Evolutionary conservation across 2,797 vertebrate genomes (phyloP).

Genomic region (Apodemus agrarius): DNA sequence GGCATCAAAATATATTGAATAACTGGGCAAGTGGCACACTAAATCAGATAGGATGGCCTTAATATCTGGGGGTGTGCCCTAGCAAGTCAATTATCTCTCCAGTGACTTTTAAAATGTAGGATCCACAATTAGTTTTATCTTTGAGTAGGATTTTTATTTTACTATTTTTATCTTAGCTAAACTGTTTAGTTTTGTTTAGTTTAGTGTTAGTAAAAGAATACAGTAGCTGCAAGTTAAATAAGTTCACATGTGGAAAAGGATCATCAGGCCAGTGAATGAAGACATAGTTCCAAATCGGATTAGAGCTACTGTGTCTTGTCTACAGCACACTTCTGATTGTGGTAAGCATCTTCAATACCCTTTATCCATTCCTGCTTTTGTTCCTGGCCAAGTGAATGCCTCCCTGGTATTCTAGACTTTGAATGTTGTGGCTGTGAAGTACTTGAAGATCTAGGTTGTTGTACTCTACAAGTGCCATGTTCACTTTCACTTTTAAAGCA

Average conservation of each 20-base stretch:
- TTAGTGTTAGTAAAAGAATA: not conserved
- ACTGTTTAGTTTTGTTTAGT: not conserved
- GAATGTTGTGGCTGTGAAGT: not conserved
- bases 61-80: accelerated
- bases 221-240: not conserved
- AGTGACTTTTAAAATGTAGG: not conserved
- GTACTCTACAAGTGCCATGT: not conserved
- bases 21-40: not conserved
- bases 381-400: not conserved
- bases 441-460: not conserved
- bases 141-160: not conserved
- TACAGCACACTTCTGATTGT: not conserved
- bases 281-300: not conserved
- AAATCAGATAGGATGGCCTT: not conserved
- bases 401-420: not conserved
- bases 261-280: not conserved
- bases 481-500: not conserved
- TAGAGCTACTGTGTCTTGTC: not conserved
- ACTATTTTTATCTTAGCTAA: not conserved
- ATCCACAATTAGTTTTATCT: not conserved
- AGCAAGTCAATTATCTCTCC: not conserved
- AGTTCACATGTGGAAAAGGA: not conserved
- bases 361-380: not conserved
- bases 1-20: not conserved
- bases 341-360: not conserved